Conservation (phyloP, 2,888 invertebrate species). For the Oxycera nigricornis region DNA sequence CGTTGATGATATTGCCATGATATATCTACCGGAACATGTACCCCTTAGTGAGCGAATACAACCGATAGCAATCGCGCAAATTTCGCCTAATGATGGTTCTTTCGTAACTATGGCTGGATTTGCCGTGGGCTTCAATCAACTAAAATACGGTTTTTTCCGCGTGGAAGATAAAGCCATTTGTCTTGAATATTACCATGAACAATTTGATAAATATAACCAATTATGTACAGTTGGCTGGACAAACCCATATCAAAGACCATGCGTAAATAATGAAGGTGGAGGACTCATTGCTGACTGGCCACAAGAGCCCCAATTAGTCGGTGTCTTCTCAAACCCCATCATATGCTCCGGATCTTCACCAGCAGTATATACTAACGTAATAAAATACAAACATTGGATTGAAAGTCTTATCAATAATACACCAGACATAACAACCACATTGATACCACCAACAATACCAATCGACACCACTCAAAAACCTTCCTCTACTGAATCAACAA, state of each 20-base stretch:
- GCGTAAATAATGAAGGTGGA: constrained; percentile 22
- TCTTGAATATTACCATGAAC: background rate
- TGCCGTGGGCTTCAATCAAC: constrained; percentile 7
- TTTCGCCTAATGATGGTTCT: background rate
- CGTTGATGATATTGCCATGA: constrained; percentile 2
- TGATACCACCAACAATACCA: background rate
- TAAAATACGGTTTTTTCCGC: constrained; percentile 26
- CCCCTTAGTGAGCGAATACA: background rate
- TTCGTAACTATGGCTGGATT: constrained; percentile 26
- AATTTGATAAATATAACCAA: constrained; percentile 15
- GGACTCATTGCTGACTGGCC: constrained; percentile 18
- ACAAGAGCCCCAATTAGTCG: background rate
- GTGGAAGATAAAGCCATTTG: background rate
- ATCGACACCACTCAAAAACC: background rate
- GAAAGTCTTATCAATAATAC: background rate
- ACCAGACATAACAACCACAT: background rate
- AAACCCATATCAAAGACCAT: constrained; percentile 33
- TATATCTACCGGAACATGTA: background rate
- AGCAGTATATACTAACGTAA: background rate
- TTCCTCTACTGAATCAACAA: background rate
- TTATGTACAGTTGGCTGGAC: constrained; percentile 27
- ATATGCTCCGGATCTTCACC: constrained; percentile 7
- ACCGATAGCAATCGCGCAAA: background rate
- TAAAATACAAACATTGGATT: constrained; percentile 17
- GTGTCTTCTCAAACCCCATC: constrained; percentile 14